These are phyloP conservation scores for Macrophya alboannulata DNA, from an alignment of 2,888 invertebrate genomes.

Conservation along the genomic window DNA sequence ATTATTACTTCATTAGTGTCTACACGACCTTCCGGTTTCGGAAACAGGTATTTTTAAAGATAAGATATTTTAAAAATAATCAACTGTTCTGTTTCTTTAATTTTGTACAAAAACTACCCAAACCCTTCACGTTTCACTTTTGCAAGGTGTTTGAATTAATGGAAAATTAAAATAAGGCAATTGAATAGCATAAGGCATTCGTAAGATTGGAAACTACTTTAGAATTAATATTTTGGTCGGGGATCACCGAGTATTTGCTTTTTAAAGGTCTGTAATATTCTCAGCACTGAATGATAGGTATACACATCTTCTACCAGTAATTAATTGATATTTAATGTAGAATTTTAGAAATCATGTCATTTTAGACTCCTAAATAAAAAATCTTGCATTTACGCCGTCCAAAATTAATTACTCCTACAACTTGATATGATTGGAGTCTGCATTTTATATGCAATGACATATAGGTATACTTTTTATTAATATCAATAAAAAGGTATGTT, in stretches of 20 bases:
- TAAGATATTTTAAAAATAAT: not conserved
- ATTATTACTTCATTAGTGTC: not conserved
- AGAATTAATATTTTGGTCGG: constrained; percentile 31
- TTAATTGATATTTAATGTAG: not conserved
- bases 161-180: constrained; percentile 17
- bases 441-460: constrained; percentile 1
- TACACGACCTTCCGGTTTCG: not conserved
- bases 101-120: constrained; percentile 4
- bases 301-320: not conserved
- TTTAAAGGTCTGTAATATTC: not conserved
- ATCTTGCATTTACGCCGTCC: not conserved
- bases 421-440: constrained; percentile 8
- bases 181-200: not conserved
- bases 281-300: not conserved
- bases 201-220: not conserved
- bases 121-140: not conserved
- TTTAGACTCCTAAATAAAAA: not conserved
- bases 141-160: not conserved
- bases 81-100: not conserved
- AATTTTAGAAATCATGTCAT: not conserved
- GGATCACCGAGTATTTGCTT: not conserved
- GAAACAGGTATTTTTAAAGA: not conserved
- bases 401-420: not conserved
- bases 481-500: not conserved
- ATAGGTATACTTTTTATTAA: not conserved